Evolutionary conservation across 2,113 vertebrate species (phyloP).

Genomic region (Pelecanoides urinatrix): DNA sequence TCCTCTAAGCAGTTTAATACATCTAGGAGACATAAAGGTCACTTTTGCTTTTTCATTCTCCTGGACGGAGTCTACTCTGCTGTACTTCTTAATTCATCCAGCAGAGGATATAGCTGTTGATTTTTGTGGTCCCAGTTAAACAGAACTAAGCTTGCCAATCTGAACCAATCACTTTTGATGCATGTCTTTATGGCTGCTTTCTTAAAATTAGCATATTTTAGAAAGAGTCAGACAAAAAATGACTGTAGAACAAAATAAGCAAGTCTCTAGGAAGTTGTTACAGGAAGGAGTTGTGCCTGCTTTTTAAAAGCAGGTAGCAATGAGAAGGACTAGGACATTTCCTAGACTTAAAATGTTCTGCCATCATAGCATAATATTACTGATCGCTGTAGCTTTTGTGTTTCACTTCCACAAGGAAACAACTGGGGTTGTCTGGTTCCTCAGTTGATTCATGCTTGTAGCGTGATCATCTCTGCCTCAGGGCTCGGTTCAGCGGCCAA

Average conservation of each 20-base stretch:
- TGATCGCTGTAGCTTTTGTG: not conserved
- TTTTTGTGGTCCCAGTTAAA: not conserved
- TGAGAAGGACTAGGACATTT: not conserved
- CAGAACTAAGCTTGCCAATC: not conserved
- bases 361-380: not conserved
- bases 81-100: not conserved
- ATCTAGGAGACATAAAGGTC: not conserved
- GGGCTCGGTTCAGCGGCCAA: fast-evolving
- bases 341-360: not conserved
- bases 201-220: not conserved
- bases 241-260: not conserved
- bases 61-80: not conserved
- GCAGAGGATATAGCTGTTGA: not conserved
- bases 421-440: not conserved
- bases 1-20: not conserved
- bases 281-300: not conserved
- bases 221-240: not conserved
- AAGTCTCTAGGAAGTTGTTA: not conserved
- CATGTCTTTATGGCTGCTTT: not conserved
- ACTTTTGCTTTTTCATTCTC: not conserved
- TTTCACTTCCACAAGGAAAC: not conserved
- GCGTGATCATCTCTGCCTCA: not conserved
- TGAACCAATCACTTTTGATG: not conserved
- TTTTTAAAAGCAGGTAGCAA: not conserved
- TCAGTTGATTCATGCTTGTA: not conserved